Percentiles rank a stretch among this genome's conserved stretches.
phyloP scores from a whole-genome alignment of 2,113 vertebrate genomes.

The Phaethon lepturus region DNA sequence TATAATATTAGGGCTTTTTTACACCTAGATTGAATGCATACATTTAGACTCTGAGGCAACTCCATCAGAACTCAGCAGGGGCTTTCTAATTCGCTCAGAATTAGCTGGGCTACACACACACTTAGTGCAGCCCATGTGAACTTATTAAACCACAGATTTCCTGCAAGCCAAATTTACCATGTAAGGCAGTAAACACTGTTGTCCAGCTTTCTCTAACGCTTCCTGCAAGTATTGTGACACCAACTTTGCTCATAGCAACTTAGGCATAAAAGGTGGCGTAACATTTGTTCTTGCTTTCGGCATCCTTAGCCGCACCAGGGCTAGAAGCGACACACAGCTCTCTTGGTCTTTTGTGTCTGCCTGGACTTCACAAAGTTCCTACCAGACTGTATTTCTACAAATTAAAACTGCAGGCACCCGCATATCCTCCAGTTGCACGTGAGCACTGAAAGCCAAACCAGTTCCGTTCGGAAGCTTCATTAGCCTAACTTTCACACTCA shows the following conservation, averaged over 20 bases:
- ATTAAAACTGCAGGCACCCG: background rate
- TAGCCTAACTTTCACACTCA: background rate
- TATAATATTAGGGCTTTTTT: background rate
- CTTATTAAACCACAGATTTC: background rate
- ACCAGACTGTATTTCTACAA: background rate
- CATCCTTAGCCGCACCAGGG: background rate
- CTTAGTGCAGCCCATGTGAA: background rate
- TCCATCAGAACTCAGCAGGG: background rate
- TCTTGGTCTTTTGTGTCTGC: background rate
- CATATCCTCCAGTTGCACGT: rapidly evolving
- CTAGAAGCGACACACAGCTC: background rate
- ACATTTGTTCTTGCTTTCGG: background rate
- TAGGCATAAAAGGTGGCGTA: background rate
- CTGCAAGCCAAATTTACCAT: background rate
- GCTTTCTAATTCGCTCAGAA: background rate
- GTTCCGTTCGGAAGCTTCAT: background rate
- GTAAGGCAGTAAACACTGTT: background rate
- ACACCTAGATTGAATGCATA: background rate
- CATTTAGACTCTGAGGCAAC: background rate
- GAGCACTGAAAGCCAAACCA: background rate
- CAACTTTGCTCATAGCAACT: background rate
- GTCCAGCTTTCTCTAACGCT: background rate
- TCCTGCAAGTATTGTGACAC: background rate
- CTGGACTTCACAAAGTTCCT: background rate
- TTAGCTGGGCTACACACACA: background rate